These are phyloP conservation scores for Epinotia ramella DNA, from an alignment of 2,888 invertebrate genomes.

Conservation along the genomic window DNA sequence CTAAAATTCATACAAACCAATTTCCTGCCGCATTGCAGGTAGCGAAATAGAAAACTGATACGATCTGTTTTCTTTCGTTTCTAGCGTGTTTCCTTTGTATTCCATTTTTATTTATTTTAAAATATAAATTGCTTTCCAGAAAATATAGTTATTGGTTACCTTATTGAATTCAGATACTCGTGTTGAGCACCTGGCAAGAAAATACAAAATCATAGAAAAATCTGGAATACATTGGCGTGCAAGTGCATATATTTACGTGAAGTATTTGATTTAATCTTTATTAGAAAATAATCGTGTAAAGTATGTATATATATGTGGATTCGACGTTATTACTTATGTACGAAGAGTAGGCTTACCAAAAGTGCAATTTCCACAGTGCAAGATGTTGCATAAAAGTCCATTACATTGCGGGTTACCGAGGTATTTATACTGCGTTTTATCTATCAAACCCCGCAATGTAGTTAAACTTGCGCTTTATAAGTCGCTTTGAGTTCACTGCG, in stretches of 20 bases:
- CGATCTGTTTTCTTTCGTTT: slow-evolving; percentile 40
- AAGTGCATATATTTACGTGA: neutral
- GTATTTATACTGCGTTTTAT: too few relatives aligned
- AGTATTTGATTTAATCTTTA: too few relatives aligned
- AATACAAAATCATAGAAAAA: neutral
- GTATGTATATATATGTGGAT: too few relatives aligned
- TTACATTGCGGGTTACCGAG: too few relatives aligned
- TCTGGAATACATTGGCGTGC: neutral
- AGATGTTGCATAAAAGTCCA: too few relatives aligned
- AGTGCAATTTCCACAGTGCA: too few relatives aligned
- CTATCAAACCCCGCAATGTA: too few relatives aligned
- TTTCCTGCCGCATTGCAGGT: slow-evolving; percentile 45
- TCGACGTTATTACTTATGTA: too few relatives aligned
- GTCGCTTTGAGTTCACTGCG: too few relatives aligned
- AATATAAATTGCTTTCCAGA: slow-evolving; percentile 18
- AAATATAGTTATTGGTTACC: slow-evolving; percentile 16
- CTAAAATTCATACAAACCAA: slow-evolving; percentile 32
- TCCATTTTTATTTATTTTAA: slow-evolving; percentile 22
- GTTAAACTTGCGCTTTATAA: too few relatives aligned
- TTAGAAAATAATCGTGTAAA: too few relatives aligned
- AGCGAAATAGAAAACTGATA: slow-evolving; percentile 40
- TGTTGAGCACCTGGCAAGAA: neutral
- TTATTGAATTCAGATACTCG: neutral
- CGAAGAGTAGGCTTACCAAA: too few relatives aligned
- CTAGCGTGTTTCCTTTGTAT: slow-evolving; percentile 25